Base-by-base conservation (phyloP, 2,888 invertebrate species). In the Sarcophaga rosellei region DNA sequence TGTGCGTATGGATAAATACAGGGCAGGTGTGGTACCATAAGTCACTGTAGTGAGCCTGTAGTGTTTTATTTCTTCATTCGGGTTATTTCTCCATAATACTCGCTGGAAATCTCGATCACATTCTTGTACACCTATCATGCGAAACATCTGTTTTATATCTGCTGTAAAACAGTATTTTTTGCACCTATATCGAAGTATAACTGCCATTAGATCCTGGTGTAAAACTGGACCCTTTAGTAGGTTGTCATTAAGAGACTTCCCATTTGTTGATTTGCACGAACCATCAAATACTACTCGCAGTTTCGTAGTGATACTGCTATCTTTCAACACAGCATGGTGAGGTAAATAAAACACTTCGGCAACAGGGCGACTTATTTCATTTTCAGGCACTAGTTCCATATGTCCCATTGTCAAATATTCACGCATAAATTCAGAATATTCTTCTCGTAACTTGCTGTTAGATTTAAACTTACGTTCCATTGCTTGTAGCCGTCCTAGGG, bases 321-420 rank as follows among this genome's bases (percentile, higher is more conserved):
- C 84, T 25, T 84, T 84, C n/a, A 84, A 47, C 23, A 76, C 76
- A 35, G 84, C 80, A 62, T 84, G 84, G 72, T 84, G 80, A 23
- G 84, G 84, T n/a, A 84, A 47, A 61, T 81, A 81, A 63, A 25
- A 84, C 4, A 47, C 21, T 20, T 81, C 17, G 6, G 45, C 6
- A 20, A 20, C 21, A 25, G 76, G 61, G 12, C 76, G 68, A 15
- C 47, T 62, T 44, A 78, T 73, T 25, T 81, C 68, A 35, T 68
- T 15, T 11, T 59, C 3, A n/a, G 76, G 59, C 6, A 85, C 47
- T 59, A 81, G 73, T 23, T 35, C 25, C 85, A 81, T 85, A 21
- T 81, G 81, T 12, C 81, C 85, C 62, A 70, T 10, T 1, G 63
- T 53, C 8, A 81, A n/a, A 44, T 84, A 76, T 65, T 84, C 80